Conservation (phyloP, 2,113 vertebrate species). For the Macquaria australasica region DNA sequence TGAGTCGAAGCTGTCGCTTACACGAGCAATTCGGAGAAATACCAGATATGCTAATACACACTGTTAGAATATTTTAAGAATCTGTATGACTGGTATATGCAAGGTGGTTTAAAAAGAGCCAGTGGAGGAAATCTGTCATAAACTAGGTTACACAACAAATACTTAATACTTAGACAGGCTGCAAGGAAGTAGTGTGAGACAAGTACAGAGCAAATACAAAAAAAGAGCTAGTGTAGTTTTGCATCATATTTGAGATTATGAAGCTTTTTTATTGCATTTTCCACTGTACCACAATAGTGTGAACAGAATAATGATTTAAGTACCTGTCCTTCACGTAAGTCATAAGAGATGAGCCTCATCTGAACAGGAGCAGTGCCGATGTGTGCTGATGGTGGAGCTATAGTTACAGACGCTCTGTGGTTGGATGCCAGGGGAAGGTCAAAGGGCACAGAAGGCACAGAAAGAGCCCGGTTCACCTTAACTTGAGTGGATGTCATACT, state of each 20-base stretch:
- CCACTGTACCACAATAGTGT: neutral
- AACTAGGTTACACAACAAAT: slow-evolving; percentile 40
- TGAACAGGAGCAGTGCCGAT: slow-evolving; percentile 85
- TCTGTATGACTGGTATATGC: slow-evolving; percentile 6
- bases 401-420: slow-evolving; percentile 84
- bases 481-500: slow-evolving; percentile 90
- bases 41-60: slow-evolving; percentile 20
- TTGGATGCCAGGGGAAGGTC: slow-evolving; percentile 88
- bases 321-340: slow-evolving; percentile 94
- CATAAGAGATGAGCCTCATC: slow-evolving; percentile 91
- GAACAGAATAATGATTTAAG: slow-evolving; percentile 34
- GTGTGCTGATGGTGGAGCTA: slow-evolving; percentile 89
- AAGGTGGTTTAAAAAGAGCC: slow-evolving; percentile 25
- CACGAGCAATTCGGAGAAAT: neutral
- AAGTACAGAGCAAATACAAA: slow-evolving; percentile 4
- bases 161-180: neutral
- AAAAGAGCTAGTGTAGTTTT: neutral
- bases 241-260: neutral
- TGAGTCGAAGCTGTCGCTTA: slow-evolving; percentile 19
- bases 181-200: neutral
- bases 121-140: slow-evolving; percentile 1
- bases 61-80: slow-evolving; percentile 21
- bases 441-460: slow-evolving; percentile 86
- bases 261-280: slow-evolving; percentile 21
- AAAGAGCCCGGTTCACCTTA: slow-evolving; percentile 88